Percentiles rank a stretch among this genome's conserved stretches.
These are phyloP conservation scores for Malurus leucopterus DNA, from an alignment of 2,797 vertebrate species.

Conservation along the genomic window DNA sequence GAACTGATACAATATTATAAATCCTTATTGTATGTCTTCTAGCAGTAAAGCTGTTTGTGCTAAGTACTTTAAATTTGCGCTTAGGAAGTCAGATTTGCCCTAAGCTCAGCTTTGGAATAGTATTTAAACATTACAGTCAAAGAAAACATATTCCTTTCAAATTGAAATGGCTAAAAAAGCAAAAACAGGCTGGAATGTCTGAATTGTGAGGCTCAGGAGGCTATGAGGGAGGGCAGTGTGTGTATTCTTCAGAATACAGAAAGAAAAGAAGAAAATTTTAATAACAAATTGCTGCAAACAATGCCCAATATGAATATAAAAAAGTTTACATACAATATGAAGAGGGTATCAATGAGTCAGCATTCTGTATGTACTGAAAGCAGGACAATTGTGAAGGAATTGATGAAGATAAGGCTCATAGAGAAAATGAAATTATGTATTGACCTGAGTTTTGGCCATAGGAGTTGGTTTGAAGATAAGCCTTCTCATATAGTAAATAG, in stretches of 20 bases:
- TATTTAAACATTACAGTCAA: constrained; percentile 11
- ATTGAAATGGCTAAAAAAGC: neutral
- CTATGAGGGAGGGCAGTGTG: neutral
- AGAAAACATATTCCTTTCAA: constrained; percentile 10
- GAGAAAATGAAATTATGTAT: neutral
- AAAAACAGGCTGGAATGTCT: neutral
- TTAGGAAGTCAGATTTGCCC: neutral
- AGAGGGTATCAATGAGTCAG: neutral
- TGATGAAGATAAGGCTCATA: neutral
- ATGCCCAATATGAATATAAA: neutral
- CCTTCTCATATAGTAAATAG: neutral
- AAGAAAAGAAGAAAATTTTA: neutral
- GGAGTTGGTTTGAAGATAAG: neutral
- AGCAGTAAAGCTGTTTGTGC: neutral
- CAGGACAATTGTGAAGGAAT: neutral
- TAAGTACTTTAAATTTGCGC: neutral
- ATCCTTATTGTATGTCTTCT: neutral
- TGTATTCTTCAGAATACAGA: neutral
- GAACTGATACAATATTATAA: neutral
- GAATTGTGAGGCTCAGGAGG: neutral
- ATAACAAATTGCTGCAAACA: neutral
- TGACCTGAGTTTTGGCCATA: neutral
- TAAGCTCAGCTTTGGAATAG: constrained; percentile 11
- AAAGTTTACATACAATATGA: neutral
- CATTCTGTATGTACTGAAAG: neutral